Percentiles rank a stretch among this genome's conserved stretches.
phyloP scores from a whole-genome alignment of 2,113 vertebrate genomes.

The Dromas ardeola region DNA sequence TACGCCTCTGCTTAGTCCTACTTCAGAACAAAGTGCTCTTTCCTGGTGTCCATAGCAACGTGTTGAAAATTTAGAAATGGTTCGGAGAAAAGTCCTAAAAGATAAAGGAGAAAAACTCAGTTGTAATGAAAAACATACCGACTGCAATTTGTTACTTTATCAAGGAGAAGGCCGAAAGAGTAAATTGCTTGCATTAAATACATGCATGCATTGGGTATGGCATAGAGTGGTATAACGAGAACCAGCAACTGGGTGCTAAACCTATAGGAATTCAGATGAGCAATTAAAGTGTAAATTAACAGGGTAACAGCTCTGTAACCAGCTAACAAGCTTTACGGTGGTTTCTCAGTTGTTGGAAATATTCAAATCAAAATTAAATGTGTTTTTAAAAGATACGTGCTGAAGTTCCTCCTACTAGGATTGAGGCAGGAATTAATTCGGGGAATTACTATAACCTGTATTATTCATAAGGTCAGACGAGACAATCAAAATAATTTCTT shows the following conservation, averaged over 20 bases:
- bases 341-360: not conserved
- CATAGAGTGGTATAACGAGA: not conserved
- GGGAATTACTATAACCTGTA: not conserved
- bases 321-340: not conserved
- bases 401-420: not conserved
- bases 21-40: not conserved
- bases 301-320: not conserved
- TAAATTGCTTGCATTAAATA: not conserved
- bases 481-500: conserved; percentile 8
- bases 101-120: not conserved
- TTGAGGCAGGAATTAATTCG: not conserved
- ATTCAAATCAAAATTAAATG: not conserved
- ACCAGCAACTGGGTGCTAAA: not conserved
- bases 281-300: not conserved
- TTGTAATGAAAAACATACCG: not conserved
- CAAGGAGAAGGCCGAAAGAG: not conserved
- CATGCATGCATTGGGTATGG: fast-evolving
- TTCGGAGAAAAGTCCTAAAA: not conserved
- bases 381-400: not conserved
- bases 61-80: not conserved
- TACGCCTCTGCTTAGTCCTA: not conserved
- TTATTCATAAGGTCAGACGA: conserved; percentile 30
- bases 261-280: not conserved
- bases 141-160: not conserved
- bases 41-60: conserved; percentile 29